A percentile compares a stretch with the other conserved stretches of the same genome.
Conservation (phyloP, 1,140 invertebrate species). For the Drosophila navojoa region DNA sequence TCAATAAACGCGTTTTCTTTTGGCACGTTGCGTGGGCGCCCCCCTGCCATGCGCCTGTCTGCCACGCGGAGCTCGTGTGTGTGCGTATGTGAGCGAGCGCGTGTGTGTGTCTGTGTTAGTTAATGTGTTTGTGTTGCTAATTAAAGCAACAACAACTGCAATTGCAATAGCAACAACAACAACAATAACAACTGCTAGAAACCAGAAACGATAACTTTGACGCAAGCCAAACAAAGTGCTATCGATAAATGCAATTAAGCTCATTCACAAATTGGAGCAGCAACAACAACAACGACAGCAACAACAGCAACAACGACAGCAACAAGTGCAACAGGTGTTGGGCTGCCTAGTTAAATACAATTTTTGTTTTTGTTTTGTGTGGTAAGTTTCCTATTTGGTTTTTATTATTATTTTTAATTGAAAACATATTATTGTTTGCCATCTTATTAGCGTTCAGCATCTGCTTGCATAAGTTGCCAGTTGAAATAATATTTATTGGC, state of each 20-base stretch:
- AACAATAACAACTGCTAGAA: constrained; percentile 46
- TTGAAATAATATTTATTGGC: constrained; percentile 67
- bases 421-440: constrained; percentile 47
- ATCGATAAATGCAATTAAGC: constrained; percentile 71
- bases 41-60: constrained; percentile 46
- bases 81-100: constrained; percentile 22
- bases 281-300: constrained; percentile 24
- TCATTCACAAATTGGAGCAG: constrained; percentile 62
- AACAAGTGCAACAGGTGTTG: constrained; percentile 44
- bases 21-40: constrained; percentile 73
- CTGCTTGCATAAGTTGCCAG: constrained; percentile 52
- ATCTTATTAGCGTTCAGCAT: constrained; percentile 61
- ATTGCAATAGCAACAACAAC: constrained; percentile 11
- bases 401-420: background rate
- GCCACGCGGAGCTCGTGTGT: constrained; percentile 25
- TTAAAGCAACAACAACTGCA: constrained; percentile 66
- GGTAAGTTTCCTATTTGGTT: constrained; percentile 55
- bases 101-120: constrained; percentile 41
- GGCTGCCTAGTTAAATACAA: constrained; percentile 32
- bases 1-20: constrained; percentile 78
- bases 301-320: constrained; percentile 21
- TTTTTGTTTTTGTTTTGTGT: constrained; percentile 36
- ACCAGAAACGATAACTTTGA: constrained; percentile 66
- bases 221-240: constrained; percentile 69
- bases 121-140: constrained; percentile 80